These are phyloP conservation scores for Polyodon spathula DNA, from an alignment of 2,113 vertebrate genomes.

Conservation along the genomic window DNA sequence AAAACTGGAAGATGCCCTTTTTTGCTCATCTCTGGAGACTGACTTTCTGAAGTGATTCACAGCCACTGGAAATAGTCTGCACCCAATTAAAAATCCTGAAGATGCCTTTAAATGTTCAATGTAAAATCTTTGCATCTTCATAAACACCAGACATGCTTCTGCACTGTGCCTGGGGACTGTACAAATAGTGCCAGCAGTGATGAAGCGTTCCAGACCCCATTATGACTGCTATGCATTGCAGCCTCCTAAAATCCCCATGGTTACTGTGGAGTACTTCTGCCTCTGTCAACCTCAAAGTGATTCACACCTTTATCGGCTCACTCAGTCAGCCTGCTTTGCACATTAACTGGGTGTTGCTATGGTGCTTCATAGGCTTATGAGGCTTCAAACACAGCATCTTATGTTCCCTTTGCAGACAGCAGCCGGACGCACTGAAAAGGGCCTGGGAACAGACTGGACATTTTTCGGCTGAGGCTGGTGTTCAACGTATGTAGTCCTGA, in stretches of 20 bases:
- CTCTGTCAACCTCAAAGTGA: slow-evolving; percentile 18
- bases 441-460: too few species aligned
- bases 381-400: slow-evolving; percentile 79
- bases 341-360: slow-evolving; percentile 55
- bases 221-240: background rate
- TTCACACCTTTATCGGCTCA: slow-evolving; percentile 19
- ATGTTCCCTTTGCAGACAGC: slow-evolving; percentile 86
- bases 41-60: background rate
- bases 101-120: too few species aligned
- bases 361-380: slow-evolving; percentile 51
- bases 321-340: slow-evolving; percentile 30
- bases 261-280: slow-evolving; percentile 17
- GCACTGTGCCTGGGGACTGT: too few species aligned
- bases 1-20: background rate
- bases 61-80: too few species aligned
- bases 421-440: slow-evolving; percentile 59
- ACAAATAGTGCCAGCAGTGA: too few species aligned
- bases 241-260: slow-evolving; percentile 21
- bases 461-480: too few species aligned
- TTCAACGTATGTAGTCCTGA: too few species aligned
- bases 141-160: too few species aligned
- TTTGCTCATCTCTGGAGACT: background rate
- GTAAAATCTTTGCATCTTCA: too few species aligned
- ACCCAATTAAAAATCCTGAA: too few species aligned
- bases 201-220: background rate